Evolutionary conservation across 2,797 vertebrate genomes (phyloP).

Genomic region (Sparus aurata): DNA sequence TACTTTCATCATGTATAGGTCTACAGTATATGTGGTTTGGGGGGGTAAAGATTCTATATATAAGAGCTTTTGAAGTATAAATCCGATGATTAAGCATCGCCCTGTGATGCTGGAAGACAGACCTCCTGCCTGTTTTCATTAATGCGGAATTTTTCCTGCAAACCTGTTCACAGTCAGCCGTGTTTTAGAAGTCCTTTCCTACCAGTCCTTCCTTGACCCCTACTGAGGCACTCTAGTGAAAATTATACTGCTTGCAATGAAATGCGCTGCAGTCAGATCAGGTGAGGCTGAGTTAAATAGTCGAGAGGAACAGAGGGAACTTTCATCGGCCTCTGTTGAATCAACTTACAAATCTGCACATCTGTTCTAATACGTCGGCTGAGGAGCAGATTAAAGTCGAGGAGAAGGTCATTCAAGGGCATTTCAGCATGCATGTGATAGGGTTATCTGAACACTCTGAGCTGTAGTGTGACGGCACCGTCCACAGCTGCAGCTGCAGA

Average conservation of each 20-base stretch:
- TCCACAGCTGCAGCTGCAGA: neutral
- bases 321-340: slow-evolving; percentile 26
- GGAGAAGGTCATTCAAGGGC: slow-evolving; percentile 17
- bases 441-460: neutral
- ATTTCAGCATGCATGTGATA: neutral
- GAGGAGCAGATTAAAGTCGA: slow-evolving; percentile 3
- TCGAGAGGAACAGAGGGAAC: slow-evolving; percentile 22
- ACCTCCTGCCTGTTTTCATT: neutral
- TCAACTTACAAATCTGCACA: slow-evolving; percentile 20
- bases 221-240: slow-evolving; percentile 28
- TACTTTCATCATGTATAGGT: neutral
- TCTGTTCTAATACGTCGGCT: neutral
- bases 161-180: neutral
- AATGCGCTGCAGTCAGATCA: slow-evolving; percentile 48
- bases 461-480: neutral
- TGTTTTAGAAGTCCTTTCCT: neutral
- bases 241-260: slow-evolving; percentile 27
- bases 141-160: neutral
- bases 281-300: slow-evolving; percentile 40
- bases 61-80: neutral
- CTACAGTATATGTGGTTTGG: neutral
- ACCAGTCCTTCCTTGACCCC: slow-evolving; percentile 15
- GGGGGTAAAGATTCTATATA: neutral
- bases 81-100: neutral
- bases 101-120: neutral